Conservation (phyloP, 2,113 vertebrate species). For the Struthio camelus region DNA sequence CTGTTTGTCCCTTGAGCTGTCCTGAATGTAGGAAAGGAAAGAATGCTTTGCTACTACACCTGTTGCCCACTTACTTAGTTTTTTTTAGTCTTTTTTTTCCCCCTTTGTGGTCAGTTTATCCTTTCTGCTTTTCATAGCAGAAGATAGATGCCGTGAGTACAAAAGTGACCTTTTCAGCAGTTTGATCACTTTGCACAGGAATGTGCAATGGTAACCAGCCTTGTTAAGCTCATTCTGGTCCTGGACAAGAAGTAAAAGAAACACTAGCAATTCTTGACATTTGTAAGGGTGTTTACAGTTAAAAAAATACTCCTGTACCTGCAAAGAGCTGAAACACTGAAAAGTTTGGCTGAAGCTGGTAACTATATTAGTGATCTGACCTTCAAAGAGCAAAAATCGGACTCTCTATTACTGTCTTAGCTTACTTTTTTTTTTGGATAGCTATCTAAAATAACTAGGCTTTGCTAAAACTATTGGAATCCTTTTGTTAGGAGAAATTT, state of each 20-base stretch:
- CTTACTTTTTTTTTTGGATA: not conserved
- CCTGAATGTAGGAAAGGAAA: not conserved
- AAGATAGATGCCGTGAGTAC: not conserved
- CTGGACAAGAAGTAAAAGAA: not conserved
- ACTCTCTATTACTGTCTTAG: not conserved
- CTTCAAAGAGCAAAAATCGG: not conserved
- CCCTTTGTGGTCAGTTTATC: not conserved
- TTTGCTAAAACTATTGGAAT: not conserved
- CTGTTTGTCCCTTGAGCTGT: not conserved
- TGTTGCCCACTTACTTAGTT: not conserved
- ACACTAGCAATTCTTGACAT: not conserved
- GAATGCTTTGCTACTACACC: not conserved
- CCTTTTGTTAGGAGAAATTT: not conserved
- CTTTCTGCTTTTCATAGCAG: not conserved
- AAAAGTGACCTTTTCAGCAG: not conserved
- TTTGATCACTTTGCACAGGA: not conserved
- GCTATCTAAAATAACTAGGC: not conserved
- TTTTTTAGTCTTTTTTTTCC: not conserved
- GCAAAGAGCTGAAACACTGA: not conserved
- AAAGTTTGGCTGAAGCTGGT: not conserved
- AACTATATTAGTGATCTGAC: not conserved
- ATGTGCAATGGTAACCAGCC: not conserved
- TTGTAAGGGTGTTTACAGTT: not conserved
- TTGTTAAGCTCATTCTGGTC: not conserved
- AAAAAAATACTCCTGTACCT: not conserved